phyloP scores from a whole-genome alignment of 2,797 vertebrate species.

The Danio aesculapii region DNA sequence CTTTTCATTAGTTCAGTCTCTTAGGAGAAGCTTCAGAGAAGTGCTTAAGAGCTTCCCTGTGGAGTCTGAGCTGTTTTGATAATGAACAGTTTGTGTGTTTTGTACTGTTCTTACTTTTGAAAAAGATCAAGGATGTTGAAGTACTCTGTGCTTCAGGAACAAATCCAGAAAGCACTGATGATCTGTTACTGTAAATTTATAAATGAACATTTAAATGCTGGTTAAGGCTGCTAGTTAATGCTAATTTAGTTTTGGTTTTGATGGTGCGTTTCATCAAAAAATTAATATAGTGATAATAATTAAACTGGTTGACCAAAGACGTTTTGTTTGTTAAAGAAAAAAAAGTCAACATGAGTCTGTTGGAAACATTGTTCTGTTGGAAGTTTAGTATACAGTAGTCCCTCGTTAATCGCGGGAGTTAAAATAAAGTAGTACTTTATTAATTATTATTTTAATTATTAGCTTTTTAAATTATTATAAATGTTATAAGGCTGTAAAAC shows the following conservation, averaged over 20 bases:
- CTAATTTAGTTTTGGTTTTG: not conserved
- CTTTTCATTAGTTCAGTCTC: conserved; percentile 20
- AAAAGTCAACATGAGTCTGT: not conserved
- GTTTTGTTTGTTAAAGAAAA: not conserved
- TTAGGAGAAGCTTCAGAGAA: conserved; percentile 8
- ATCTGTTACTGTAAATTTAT: not conserved
- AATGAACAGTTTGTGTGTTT: conserved; percentile 12
- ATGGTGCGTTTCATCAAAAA: not conserved
- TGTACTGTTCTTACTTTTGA: conserved; percentile 5
- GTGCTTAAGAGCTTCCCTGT: conserved; percentile 18
- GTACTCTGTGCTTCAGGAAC: not conserved
- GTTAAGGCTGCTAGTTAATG: not conserved
- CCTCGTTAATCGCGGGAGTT: too few species aligned
- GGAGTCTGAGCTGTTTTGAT: conserved; percentile 17
- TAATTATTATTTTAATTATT: too few species aligned
- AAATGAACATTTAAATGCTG: not conserved
- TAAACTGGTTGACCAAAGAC: not conserved
- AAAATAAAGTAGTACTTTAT: too few species aligned
- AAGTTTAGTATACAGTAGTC: too few species aligned
- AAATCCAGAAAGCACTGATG: not conserved
- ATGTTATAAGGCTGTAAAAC: too few species aligned
- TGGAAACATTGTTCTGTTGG: not conserved
- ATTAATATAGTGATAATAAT: not conserved
- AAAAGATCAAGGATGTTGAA: not conserved
- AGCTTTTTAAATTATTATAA: too few species aligned